phyloP scores from a whole-genome alignment of 2,797 vertebrate genomes.

The Dromococcyx pavoninus region DNA sequence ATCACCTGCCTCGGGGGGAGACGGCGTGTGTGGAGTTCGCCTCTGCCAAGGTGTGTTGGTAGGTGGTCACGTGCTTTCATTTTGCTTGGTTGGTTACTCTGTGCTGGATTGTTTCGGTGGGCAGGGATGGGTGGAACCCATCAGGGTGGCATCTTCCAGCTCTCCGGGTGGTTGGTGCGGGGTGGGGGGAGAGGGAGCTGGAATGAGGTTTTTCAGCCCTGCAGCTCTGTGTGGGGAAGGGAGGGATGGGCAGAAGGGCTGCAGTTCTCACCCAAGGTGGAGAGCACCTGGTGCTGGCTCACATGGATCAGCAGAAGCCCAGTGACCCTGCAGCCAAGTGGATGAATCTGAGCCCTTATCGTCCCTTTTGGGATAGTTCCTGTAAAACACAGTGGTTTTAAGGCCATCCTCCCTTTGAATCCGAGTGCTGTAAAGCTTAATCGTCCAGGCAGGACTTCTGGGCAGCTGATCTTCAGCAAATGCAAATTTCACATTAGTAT shows the following conservation, averaged over 20 bases:
- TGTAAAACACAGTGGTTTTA: background rate
- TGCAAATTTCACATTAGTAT: fast-evolving
- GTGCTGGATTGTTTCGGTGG: background rate
- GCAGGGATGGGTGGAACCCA: background rate
- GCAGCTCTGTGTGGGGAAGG: background rate
- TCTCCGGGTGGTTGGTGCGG: background rate
- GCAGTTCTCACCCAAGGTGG: fast-evolving
- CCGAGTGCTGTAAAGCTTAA: background rate
- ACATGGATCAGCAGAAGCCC: fast-evolving
- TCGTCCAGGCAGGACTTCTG: background rate
- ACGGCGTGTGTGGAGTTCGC: conserved; percentile 98
- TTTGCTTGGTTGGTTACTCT: conserved; percentile 82
- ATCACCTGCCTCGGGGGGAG: conserved; percentile 98
- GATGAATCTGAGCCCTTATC: fast-evolving
- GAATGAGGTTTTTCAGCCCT: background rate
- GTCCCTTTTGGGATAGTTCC: background rate
- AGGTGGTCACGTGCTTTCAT: conserved; percentile 98
- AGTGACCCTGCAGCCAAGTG: fast-evolving
- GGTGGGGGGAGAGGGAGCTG: background rate
- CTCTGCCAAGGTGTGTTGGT: conserved; percentile 99
- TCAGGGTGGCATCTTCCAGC: background rate
- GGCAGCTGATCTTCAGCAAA: background rate
- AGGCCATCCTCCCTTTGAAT: background rate
- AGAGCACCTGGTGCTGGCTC: fast-evolving
- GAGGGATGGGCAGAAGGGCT: background rate